Conservation (phyloP, 2,797 vertebrate genomes). For the Anniella stebbinsi region DNA sequence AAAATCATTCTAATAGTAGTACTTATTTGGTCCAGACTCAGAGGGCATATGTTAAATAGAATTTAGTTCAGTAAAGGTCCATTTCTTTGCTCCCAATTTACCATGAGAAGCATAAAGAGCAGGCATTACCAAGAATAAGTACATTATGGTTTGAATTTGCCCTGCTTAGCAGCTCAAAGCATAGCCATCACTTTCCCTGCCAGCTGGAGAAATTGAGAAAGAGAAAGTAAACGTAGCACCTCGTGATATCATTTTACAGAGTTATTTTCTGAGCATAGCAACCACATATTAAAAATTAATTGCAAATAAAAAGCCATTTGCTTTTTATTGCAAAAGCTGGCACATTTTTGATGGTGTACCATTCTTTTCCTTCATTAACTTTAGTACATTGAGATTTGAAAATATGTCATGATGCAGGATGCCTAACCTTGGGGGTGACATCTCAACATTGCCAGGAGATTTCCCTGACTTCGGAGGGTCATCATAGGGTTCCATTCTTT, state of each 20-base stretch:
- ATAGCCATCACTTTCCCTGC: background rate
- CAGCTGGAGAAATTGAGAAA: conserved; percentile 17
- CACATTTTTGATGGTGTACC: conserved; percentile 13
- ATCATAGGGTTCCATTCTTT: background rate
- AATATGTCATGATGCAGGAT: background rate
- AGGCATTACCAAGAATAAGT: background rate
- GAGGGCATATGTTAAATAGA: background rate
- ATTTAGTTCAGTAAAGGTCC: background rate
- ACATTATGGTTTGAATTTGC: conserved; percentile 36
- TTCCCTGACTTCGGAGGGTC: background rate
- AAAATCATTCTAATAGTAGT: background rate
- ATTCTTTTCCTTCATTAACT: conserved; percentile 19
- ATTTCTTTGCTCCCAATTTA: conserved; percentile 14
- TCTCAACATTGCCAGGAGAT: background rate
- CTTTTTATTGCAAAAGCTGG: conserved; percentile 35
- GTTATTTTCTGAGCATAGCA: conserved; percentile 24
- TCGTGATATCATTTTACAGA: conserved; percentile 40
- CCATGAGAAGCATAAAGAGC: background rate
- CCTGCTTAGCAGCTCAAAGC: conserved; percentile 9
- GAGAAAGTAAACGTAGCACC: conserved; percentile 32
- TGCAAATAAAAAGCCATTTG: conserved; percentile 44
- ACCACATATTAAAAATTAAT: conserved; percentile 35
- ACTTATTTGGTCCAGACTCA: background rate
- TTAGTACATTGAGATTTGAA: conserved; percentile 6
- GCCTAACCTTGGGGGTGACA: background rate